Evolutionary conservation across 1,140 invertebrate genomes (phyloP), one percentile per base, ranked within the genome.

Genomic region (Hormaphis cornu): DNA sequence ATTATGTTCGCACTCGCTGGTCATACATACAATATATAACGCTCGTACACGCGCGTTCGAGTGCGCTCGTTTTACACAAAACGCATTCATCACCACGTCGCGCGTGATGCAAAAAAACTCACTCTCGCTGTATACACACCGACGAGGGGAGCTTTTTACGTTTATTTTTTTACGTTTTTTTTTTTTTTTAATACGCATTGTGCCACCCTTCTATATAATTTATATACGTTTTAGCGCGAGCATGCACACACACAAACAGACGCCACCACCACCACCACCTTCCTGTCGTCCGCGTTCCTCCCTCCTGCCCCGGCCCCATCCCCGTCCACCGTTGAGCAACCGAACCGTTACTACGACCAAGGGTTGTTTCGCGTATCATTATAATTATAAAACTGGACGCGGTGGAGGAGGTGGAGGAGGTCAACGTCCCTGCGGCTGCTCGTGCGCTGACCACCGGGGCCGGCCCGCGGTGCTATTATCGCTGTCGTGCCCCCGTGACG

Each of bases 371-470:
- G 28, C 28, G 44, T 66, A 66, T 66, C 48, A 66, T 66, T 66
- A 66, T 33, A n/a, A n/a, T n/a, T n/a, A n/a, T n/a, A n/a, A n/a
- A n/a, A n/a, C n/a, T n/a, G n/a, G n/a, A 66, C 28, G 44, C 24
- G 44, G 44, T 48, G 40, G 12, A 42, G 42, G 16, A n/a, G 61
- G 58, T 20, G 58, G 58, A 28, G 58, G 44, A 66, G 61, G 61
- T 66, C 61, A 66, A 66, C 61, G 61, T 66, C 61, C 61, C 61
- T 66, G 61, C 44, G 61, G 61, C 61, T 66, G n/a, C n/a, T n/a
- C n/a, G n/a, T 44, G 61, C 50, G 61, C 61, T 66, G 61, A 66
- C 61, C 61, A 66, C 44, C 61, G 61, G 61, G 61, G 44, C 42
- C 28, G 42, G 7, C 3, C 24, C 14, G 24, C 30, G 33, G 24